phyloP scores from a whole-genome alignment of 1,140 invertebrate species.

The Sminthurinus signatus region DNA sequence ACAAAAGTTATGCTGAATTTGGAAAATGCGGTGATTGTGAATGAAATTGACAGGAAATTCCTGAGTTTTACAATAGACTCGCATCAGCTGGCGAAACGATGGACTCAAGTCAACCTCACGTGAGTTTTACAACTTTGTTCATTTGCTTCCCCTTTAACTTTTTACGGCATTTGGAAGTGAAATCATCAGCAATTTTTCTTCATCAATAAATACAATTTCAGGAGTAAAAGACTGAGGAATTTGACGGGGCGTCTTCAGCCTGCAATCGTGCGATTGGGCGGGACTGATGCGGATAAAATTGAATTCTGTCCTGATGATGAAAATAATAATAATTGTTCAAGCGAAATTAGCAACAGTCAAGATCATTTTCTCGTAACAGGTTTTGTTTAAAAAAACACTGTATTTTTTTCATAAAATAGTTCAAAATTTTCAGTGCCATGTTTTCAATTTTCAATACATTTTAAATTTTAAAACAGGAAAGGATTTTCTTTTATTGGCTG shows the following conservation, averaged over 20 bases:
- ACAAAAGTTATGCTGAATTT: neutral
- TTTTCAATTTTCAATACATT: no score
- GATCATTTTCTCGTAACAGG: no score
- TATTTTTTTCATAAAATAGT: no score
- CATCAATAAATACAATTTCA: no score
- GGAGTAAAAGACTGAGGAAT: conserved; percentile 40
- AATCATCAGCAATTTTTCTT: no score
- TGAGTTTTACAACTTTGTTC: no score
- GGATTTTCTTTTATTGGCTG: conserved; percentile 55
- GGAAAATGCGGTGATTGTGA: conserved; percentile 61
- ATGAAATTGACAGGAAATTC: neutral
- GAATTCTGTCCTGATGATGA: neutral
- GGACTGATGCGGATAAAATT: conserved; percentile 55
- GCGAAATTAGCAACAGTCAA: no score
- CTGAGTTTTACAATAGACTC: neutral
- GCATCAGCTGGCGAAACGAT: conserved; percentile 4
- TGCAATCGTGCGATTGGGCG: conserved; percentile 57
- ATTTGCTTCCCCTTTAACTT: no score
- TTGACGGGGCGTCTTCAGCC: conserved; percentile 54
- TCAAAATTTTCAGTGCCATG: no score
- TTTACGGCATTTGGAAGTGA: no score
- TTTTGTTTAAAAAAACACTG: no score
- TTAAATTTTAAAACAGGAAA: conserved; percentile 17
- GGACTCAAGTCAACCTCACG: neutral
- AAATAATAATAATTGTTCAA: no score